Base-by-base conservation (phyloP, 2,797 vertebrate genomes). In the Craterocephalus amniculus region DNA sequence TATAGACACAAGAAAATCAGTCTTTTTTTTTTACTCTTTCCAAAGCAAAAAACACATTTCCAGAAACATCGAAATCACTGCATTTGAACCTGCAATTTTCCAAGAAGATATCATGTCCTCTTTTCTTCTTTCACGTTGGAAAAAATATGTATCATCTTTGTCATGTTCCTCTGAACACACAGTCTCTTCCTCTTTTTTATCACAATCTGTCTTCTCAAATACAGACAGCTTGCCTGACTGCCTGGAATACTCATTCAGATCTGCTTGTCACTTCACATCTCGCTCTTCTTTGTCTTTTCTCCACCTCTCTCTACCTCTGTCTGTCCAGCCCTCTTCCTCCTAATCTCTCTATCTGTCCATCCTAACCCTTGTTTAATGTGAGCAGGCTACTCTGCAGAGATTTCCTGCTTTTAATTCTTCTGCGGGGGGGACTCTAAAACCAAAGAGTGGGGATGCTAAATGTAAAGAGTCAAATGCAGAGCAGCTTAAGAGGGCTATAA, bases 401-500 rank as follows among this genome's bases (percentile, higher is more conserved):
- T 78, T 83, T 84, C 63, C 72, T 75, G 74, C 71, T 86, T 83
- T 90, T 87, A 86, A 83, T 86, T 87, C 79, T 79, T 83, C 69
- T 63, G 40, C 70, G 9, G 51, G 43, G 63, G 67, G 67, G 77
- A 63, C 60, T 91, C 84, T 83, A 78, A 87, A 86, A 83, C 85
- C 89, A 87, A 89, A 90, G 84, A 77, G 78, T 52, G 74, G 80
- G 86, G 86, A 76, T 67, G 87, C 75, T 85, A 71, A 88, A 90
- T 90, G 91, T 93, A 94, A 93, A 94, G 87, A 89, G 87, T 80
- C 81, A 74, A 89, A 89, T 67, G 67, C 83, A 90, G 82, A 90
- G 81, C 85, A 88, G 89, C 91, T 94, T 93, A 90, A 87, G 85
- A 81, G 78, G 67, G 83, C 89, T 92, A 92, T 88, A 91, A 93